Conservation (phyloP, 2,888 invertebrate species). For the Drosophila stalkeri region DNA sequence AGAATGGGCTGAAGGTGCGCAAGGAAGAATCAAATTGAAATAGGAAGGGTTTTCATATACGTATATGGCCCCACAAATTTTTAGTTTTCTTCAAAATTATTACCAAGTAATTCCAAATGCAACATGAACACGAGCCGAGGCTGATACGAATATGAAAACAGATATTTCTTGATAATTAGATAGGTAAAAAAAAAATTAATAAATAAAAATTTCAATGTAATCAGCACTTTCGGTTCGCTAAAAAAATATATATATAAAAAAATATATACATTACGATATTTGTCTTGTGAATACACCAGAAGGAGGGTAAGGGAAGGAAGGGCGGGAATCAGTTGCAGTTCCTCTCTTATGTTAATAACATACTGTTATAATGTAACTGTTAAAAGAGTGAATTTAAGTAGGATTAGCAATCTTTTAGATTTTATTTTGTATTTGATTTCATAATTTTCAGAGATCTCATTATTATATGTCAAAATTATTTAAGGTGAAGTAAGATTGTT, state of each 20-base stretch:
- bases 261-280: not conserved
- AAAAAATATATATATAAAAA: constrained; percentile 1
- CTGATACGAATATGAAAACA: constrained; percentile 1
- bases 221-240: not conserved
- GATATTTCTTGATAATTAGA: constrained; percentile 11
- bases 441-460: not conserved
- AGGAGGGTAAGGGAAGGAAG: fast-evolving
- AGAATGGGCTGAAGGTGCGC: constrained; percentile 86
- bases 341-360: not conserved
- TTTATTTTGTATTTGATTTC: not conserved
- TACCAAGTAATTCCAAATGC: not conserved
- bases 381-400: not conserved
- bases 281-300: too few relatives aligned
- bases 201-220: constrained; percentile 1
- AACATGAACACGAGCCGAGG: not conserved
- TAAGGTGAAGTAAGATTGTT: not conserved
- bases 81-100: not conserved
- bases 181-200: constrained; percentile 1
- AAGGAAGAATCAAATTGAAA: constrained; percentile 41
- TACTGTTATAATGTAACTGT: not conserved
- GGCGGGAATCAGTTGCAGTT: not conserved
- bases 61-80: not conserved
- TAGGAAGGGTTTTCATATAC: not conserved
- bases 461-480: constrained; percentile 1
- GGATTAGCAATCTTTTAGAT: not conserved